Evolutionary conservation across 2,888 invertebrate species (phyloP).

Genomic region (Phaedon cochleariae): DNA sequence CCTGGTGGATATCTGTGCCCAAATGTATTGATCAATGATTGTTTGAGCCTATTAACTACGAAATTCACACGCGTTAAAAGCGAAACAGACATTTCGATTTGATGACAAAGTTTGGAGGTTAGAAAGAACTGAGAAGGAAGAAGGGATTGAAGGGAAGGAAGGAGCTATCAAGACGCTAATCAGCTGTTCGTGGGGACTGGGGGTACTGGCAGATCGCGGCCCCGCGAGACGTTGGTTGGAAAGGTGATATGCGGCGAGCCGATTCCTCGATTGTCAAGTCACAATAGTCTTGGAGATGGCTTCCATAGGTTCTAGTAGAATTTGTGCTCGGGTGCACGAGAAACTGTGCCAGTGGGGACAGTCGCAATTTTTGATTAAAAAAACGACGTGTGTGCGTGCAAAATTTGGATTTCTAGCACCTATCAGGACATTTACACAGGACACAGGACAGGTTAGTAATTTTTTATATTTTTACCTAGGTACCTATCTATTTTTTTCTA

Average conservation of each 20-base stretch:
- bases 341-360: slow-evolving; percentile 83
- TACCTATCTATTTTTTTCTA: background rate
- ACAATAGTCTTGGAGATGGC: slow-evolving; percentile 83
- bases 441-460: slow-evolving; percentile 34
- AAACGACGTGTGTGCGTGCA: slow-evolving; percentile 68
- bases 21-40: slow-evolving; percentile 31
- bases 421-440: slow-evolving; percentile 33
- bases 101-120: slow-evolving; percentile 15
- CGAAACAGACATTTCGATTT: slow-evolving; percentile 52
- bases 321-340: slow-evolving; percentile 82
- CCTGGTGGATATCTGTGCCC: slow-evolving; percentile 44
- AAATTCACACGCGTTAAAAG: slow-evolving; percentile 57
- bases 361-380: slow-evolving; percentile 60
- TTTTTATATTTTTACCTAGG: background rate
- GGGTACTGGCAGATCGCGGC: slow-evolving; percentile 34
- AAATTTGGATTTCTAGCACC: slow-evolving; percentile 71
- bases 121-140: background rate
- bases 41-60: slow-evolving; percentile 42
- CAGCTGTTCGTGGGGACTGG: slow-evolving; percentile 31
- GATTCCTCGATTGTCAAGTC: slow-evolving; percentile 56
- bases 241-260: slow-evolving; percentile 45
- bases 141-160: too few relatives aligned
- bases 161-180: background rate
- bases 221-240: slow-evolving; percentile 40
- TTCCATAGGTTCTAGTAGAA: slow-evolving; percentile 83